Base-by-base conservation (phyloP, 1,140 invertebrate genomes). In the Zaprionus nigranus region DNA sequence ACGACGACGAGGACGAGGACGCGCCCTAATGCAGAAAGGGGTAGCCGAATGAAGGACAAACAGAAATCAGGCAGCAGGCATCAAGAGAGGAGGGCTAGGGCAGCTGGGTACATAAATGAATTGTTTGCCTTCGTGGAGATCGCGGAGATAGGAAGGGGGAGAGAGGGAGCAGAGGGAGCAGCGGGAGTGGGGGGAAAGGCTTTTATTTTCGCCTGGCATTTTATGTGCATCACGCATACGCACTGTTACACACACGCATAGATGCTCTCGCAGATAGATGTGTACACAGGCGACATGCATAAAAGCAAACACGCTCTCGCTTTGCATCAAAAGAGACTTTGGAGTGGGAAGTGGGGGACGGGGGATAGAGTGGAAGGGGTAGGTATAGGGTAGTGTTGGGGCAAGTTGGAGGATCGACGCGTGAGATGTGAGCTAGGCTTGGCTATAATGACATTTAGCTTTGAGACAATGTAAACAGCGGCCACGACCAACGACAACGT, bases 191-290 rank as follows among this genome's bases (percentile, higher is more conserved):
- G 49, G 30, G 24, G 28, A 34, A 12, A 75, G 69, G 85, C 85
- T 90, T 90, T 90, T 81, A 90, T 85, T 82, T 88, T 90, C 82
- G 81, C 81, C 61, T 90, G 85, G 85, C 81, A 85, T 90, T 90
- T 90, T 90, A 90, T 90, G 85, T 85, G 86, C 85, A 85, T 85
- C 85, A 88, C 84, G 85, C 81, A 90, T 90, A 88, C 81, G 84
- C 84, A 88, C 81, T 79, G 81, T 84, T 81, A 90, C 84, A 90
- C 84, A 80, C 77, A 51, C 65, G 30, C 49, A 76, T 38, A 79
- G 79, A 82, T 78, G 57, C 51, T 66, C 64, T 66, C 64, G 63
- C 65, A 83, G 74, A 84, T 78, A 84, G 81, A 80, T 81, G 74
- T 74, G 84, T 83, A 69, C 68, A 71, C 59, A 67, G 64, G 70